phyloP scores from a whole-genome alignment of 2,113 vertebrate genomes.

The Bos javanicus region DNA sequence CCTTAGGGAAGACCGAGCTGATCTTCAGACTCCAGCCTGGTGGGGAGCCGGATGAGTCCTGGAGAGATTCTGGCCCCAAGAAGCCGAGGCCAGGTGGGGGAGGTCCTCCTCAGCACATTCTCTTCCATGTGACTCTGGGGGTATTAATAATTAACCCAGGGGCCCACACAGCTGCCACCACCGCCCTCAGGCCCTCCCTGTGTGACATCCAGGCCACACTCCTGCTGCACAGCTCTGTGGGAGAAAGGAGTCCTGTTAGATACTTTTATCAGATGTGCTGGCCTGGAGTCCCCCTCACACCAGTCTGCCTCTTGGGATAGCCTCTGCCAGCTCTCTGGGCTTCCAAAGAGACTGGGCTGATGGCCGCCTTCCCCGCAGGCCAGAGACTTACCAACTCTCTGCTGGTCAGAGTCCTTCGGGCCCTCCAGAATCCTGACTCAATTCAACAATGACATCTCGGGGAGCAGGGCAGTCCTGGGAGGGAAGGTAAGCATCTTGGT shows the following conservation, averaged over 20 bases:
- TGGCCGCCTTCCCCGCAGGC: background rate
- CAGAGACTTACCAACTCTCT: background rate
- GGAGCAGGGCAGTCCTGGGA: background rate
- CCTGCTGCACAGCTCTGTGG: background rate
- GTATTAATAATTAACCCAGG: constrained; percentile 55
- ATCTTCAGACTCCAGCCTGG: background rate
- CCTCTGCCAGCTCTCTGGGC: background rate
- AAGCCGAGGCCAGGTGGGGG: background rate
- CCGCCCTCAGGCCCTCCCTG: constrained; percentile 33
- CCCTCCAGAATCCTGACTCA: background rate
- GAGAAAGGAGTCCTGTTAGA: background rate
- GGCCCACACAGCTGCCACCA: constrained; percentile 38
- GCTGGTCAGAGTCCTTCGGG: background rate
- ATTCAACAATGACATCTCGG: background rate
- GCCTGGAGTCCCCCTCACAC: background rate
- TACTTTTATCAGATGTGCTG: background rate
- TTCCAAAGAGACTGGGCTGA: background rate
- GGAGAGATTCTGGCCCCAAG: background rate
- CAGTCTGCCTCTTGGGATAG: background rate
- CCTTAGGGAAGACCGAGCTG: background rate
- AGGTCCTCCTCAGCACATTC: constrained; percentile 69
- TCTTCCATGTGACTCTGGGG: constrained; percentile 25
- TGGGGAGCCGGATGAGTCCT: background rate
- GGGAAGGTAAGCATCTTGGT: constrained; percentile 56
- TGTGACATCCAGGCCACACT: background rate